These are phyloP conservation scores for Geopemphigus sp. DNA, from an alignment of 1,140 invertebrate genomes.

Conservation along the genomic window DNA sequence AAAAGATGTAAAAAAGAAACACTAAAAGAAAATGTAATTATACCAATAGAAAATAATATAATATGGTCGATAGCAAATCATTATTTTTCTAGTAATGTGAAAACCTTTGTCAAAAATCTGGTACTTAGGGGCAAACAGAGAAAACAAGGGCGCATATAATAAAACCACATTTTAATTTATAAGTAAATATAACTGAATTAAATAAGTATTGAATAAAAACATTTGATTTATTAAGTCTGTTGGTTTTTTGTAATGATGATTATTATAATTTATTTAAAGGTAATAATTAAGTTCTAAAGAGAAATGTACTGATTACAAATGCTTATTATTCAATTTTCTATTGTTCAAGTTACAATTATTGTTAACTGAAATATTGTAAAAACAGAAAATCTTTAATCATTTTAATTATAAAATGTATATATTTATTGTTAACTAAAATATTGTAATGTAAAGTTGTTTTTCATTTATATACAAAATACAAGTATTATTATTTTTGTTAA, in stretches of 20 bases:
- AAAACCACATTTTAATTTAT: not conserved
- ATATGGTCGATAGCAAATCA: not conserved
- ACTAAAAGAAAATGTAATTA: not conserved
- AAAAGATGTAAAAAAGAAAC: not conserved
- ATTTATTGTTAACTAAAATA: conserved; percentile 15
- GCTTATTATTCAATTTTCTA: conserved; percentile 4
- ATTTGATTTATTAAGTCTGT: too few species aligned
- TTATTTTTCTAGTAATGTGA: not conserved
- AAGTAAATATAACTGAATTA: too few species aligned
- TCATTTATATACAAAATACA: conserved; percentile 17
- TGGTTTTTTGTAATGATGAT: too few species aligned
- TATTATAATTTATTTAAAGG: not conserved
- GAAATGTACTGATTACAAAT: conserved; percentile 8
- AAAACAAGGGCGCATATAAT: conserved; percentile 2
- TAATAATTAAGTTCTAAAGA: conserved; percentile 7
- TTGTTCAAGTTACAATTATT: not conserved
- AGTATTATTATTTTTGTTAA: conserved; percentile 25
- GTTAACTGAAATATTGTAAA: too few species aligned
- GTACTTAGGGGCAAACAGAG: not conserved
- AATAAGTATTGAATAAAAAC: too few species aligned
- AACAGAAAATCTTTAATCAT: not conserved
- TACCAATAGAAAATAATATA: not conserved
- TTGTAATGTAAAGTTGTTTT: conserved; percentile 22
- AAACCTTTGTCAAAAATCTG: conserved; percentile 2
- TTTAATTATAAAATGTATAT: not conserved